phyloP scores from a whole-genome alignment of 1,140 invertebrate species.

The Agraylea sexmaculata region DNA sequence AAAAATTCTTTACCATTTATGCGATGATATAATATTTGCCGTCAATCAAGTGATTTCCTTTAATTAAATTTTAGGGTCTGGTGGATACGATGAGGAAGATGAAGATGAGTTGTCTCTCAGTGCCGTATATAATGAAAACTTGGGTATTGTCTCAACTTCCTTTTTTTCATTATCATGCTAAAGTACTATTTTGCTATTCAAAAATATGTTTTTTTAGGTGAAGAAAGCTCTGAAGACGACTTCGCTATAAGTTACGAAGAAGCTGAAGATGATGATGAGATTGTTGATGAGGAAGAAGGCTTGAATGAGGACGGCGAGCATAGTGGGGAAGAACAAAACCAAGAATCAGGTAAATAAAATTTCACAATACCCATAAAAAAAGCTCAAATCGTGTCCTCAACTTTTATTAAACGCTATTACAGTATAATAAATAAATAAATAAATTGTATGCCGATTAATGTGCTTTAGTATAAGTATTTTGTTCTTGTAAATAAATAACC shows the following conservation, averaged over 20 bases:
- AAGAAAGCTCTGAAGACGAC: constrained; percentile 52
- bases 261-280: constrained; percentile 50
- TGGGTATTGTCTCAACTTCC: constrained; percentile 41
- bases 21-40: constrained; percentile 6
- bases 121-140: constrained; percentile 59
- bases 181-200: not conserved
- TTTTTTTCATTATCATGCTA: not conserved
- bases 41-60: no score
- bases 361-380: no score
- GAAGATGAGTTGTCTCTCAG: constrained; percentile 53
- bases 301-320: constrained; percentile 32
- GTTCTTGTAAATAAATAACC: no score
- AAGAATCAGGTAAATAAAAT: constrained; percentile 15
- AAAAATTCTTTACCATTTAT: no score
- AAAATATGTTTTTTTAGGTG: constrained; percentile 38
- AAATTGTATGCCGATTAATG: no score
- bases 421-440: no score
- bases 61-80: constrained; percentile 26
- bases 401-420: no score
- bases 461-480: no score
- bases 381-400: no score
- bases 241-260: constrained; percentile 52
- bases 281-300: constrained; percentile 45
- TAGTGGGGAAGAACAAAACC: constrained; percentile 24
- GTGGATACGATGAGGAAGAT: constrained; percentile 48